Conservation (phyloP, 1,140 invertebrate species). For the Tenebrio molitor region DNA sequence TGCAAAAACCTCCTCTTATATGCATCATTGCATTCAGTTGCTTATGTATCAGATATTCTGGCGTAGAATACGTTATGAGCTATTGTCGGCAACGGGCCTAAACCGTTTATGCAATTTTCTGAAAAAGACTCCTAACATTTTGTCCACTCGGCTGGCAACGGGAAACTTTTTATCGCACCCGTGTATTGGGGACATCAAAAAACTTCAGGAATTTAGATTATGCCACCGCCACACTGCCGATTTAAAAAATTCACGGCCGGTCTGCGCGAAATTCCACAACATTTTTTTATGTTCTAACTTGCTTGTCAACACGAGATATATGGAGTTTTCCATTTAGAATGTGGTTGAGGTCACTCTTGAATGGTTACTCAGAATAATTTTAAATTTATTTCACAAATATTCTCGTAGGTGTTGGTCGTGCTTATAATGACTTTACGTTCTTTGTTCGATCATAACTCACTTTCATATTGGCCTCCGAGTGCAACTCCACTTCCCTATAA, state of each 20-base stretch:
- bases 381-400: constrained; percentile 37
- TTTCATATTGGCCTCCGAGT: neutral
- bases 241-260: constrained; percentile 25
- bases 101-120: constrained; percentile 39
- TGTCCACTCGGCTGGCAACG: constrained; percentile 12
- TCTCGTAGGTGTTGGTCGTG: constrained; percentile 30
- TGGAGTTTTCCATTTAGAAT: constrained; percentile 1
- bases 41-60: constrained; percentile 32
- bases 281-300: constrained; percentile 28
- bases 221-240: constrained; percentile 11
- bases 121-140: constrained; percentile 10
- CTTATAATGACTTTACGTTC: constrained; percentile 30
- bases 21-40: constrained; percentile 40
- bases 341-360: constrained; percentile 32
- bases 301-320: constrained; percentile 23
- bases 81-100: constrained; percentile 25
- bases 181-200: constrained; percentile 28
- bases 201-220: constrained; percentile 17
- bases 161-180: neutral
- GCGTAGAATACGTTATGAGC: constrained; percentile 29
- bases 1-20: constrained; percentile 32
- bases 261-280: constrained; percentile 22
- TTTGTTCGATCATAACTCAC: constrained; percentile 4
- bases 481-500: too few relatives aligned
- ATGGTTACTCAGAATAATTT: constrained; percentile 31